Base-by-base conservation (phyloP, 2,888 invertebrate genomes). In the Clivina fossor region DNA sequence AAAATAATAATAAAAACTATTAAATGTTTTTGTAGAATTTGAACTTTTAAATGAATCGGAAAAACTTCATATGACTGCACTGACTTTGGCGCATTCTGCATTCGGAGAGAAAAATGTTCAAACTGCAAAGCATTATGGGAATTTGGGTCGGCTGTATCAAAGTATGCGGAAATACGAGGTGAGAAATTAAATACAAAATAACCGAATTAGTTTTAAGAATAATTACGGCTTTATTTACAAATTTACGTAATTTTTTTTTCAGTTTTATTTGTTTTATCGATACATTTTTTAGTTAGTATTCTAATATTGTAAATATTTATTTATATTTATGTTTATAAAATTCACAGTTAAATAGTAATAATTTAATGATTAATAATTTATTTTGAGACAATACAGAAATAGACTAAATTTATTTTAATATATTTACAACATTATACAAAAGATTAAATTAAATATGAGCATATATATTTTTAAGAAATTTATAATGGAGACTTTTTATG, bases 101-200 rank as follows among this genome's bases (percentile, higher is more conserved):
- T 94, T 94, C 72, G 95, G 96, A 0, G 93, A 94, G 74, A 84
- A 85, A 70, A 95, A 95, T 75, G 92, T 95, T 28, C 93, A 95
- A 77, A 94, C 94, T 0, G 94, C 95, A 47, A 95, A 95, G 71
- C 93, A 94, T 74, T 96, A 94, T 74, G 95, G 95, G 8, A 96
- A 96, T 78, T 80, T 96, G 46, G 96, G 96, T 53, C 78, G 96
- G 9, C 80, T 96, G 9, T 95, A 94, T 77, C 95, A 96, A 76
- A 93, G 92, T 68, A 94, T 95, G 93, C 84, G 83, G 69, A 83
- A 85, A 69, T 93, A 85, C 73, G 79, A 85, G 75, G 90, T 89
- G n/a, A n/a, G n/a, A n/a, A 33, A 33, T 33, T 33, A 33, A 8
- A 7, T n/a, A 4, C 11, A 7, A 33, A 33, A 33, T 33, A 33